Percentiles rank a stretch among this genome's conserved stretches.
Evolutionary conservation across 2,888 invertebrate species (phyloP).

Genomic region (Erebia palarica): DNA sequence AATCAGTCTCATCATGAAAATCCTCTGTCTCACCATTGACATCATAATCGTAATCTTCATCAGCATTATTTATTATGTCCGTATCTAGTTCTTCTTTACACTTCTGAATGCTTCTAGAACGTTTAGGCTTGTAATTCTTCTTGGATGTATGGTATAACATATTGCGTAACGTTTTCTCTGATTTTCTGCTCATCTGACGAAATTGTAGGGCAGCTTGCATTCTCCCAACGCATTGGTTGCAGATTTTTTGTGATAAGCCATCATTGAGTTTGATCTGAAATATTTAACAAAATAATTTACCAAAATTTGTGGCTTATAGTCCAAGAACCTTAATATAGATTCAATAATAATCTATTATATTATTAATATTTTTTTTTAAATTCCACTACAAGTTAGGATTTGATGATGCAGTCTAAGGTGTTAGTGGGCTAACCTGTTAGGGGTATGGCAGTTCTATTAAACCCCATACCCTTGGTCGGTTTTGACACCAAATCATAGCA

Average conservation of each 20-base stretch:
- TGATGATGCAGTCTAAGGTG: too few relatives aligned
- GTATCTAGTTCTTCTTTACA: constrained; percentile 9
- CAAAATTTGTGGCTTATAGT: too few relatives aligned
- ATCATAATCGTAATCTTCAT: constrained; percentile 42
- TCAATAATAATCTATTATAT: too few relatives aligned
- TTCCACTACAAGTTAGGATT: too few relatives aligned
- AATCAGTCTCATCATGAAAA: constrained; percentile 47
- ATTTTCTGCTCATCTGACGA: constrained; percentile 55
- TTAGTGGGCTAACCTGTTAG: too few relatives aligned
- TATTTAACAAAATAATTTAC: neutral
- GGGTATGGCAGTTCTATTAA: too few relatives aligned
- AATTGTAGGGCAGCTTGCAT: constrained; percentile 58
- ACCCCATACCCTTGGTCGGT: too few relatives aligned
- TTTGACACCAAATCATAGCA: too few relatives aligned
- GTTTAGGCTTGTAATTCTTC: constrained; percentile 36
- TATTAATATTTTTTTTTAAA: too few relatives aligned
- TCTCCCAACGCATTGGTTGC: constrained; percentile 52
- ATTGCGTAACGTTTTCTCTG: constrained; percentile 53
- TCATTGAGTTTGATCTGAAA: constrained; percentile 63
- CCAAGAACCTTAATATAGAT: too few relatives aligned
- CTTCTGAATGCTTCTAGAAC: constrained; percentile 39
- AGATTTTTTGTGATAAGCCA: constrained; percentile 68
- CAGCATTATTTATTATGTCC: constrained; percentile 25
- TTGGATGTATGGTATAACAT: constrained; percentile 44
- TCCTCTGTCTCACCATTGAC: constrained; percentile 49